Conservation (phyloP, 1,140 invertebrate genomes). For the Archivesica marissinica region DNA sequence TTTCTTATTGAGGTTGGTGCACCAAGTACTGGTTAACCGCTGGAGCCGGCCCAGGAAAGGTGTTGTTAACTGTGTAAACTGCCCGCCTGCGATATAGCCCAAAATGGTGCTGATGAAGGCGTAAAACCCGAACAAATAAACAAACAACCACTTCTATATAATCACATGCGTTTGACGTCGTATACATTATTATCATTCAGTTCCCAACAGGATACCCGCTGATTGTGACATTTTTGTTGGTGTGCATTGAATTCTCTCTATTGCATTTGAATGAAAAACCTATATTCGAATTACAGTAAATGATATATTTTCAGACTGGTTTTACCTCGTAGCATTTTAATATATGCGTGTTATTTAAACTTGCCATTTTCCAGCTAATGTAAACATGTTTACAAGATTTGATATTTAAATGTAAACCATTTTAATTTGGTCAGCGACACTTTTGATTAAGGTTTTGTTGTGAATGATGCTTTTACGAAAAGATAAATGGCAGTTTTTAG, state of each 20-base stretch:
- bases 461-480: conserved; percentile 17
- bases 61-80: no score
- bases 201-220: neutral
- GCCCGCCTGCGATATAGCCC: no score
- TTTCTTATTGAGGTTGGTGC: no score
- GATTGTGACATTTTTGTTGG: neutral
- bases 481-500: neutral
- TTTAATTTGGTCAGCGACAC: neutral
- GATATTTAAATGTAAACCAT: conserved; percentile 2
- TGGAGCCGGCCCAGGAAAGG: no score
- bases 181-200: neutral
- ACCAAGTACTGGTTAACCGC: no score
- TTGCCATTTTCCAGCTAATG: neutral
- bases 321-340: conserved; percentile 14
- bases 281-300: neutral
- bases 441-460: conserved; percentile 14
- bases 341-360: conserved; percentile 28
- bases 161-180: neutral
- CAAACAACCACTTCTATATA: neutral
- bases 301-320: conserved; percentile 5
- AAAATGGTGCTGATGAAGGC: no score
- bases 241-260: neutral
- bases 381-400: conserved; percentile 34
- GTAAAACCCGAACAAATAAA: no score
- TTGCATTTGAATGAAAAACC: neutral